Percentiles rank a stretch among this genome's conserved stretches.
Conservation (phyloP, 35 echinoderm and acorn worm species). For the Heliocidaris tuberculata region DNA sequence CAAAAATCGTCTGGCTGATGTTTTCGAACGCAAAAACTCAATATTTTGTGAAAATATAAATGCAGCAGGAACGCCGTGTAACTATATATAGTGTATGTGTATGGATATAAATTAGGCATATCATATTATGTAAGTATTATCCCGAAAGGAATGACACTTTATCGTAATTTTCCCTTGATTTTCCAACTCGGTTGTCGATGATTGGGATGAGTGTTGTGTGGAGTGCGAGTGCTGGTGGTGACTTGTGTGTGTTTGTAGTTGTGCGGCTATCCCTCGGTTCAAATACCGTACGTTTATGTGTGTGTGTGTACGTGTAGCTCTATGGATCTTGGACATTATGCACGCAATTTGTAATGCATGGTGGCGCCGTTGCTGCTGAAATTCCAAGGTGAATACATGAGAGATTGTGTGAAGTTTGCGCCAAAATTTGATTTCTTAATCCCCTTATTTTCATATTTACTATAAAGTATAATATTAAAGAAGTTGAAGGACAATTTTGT, state of each 20-base stretch:
- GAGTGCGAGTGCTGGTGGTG: too few relatives aligned
- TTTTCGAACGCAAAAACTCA: constrained; percentile 24
- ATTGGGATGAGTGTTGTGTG: too few relatives aligned
- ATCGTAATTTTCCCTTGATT: neutral
- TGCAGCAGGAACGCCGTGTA: neutral
- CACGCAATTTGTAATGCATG: neutral
- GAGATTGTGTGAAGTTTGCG: neutral
- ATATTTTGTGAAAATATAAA: neutral
- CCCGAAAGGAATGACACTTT: neutral
- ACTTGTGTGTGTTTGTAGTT: too few relatives aligned
- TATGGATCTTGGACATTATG: neutral
- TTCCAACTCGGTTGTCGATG: neutral
- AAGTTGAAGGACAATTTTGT: too few relatives aligned
- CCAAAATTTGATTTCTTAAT: neutral
- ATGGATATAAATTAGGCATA: neutral
- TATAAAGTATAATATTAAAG: too few relatives aligned
- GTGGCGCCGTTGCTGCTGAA: neutral
- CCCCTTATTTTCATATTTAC: neutral
- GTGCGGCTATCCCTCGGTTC: neutral
- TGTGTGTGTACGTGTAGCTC: neutral
- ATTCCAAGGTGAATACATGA: neutral
- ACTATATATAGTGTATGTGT: neutral
- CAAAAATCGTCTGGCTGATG: constrained; percentile 5
- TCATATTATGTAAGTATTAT: neutral
- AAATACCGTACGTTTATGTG: neutral